A percentile compares a stretch with the other conserved stretches of the same genome.
phyloP scores from a whole-genome alignment of 1,140 invertebrate genomes.

The Magallana gigas region DNA sequence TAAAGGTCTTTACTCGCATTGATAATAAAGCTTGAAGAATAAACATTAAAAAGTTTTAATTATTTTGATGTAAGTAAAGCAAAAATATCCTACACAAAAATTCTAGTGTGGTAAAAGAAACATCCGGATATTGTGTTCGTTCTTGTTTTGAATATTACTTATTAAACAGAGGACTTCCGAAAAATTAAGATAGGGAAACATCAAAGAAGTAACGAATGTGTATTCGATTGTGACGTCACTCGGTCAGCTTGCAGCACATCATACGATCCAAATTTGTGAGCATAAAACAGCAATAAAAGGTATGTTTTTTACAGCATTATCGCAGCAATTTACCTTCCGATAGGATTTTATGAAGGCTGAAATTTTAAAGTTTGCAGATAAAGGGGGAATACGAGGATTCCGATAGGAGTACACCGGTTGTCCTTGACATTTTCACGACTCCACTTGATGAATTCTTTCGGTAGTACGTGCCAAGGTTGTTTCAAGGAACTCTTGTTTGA shows the following conservation, averaged over 20 bases:
- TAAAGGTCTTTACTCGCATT: too few relatives aligned
- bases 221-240: background rate
- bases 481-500: conserved; percentile 2
- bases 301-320: too few relatives aligned
- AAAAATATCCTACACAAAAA: too few relatives aligned
- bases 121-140: background rate
- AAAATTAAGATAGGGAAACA: background rate
- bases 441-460: background rate
- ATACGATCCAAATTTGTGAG: background rate
- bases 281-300: too few relatives aligned
- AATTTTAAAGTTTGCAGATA: too few relatives aligned
- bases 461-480: conserved; percentile 33
- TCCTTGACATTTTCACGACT: conserved; percentile 33
- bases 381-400: too few relatives aligned
- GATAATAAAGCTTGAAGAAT: too few relatives aligned
- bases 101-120: too few relatives aligned
- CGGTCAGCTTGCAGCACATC: background rate
- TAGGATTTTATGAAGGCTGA: too few relatives aligned
- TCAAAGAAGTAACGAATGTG: background rate
- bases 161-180: background rate
- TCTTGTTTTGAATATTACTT: background rate
- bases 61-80: too few relatives aligned
- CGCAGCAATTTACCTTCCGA: too few relatives aligned
- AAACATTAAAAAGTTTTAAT: too few relatives aligned
- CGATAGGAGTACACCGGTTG: background rate